These are phyloP conservation scores for Australoheros scitulus DNA, from an alignment of 2,113 vertebrate genomes.

Conservation along the genomic window DNA sequence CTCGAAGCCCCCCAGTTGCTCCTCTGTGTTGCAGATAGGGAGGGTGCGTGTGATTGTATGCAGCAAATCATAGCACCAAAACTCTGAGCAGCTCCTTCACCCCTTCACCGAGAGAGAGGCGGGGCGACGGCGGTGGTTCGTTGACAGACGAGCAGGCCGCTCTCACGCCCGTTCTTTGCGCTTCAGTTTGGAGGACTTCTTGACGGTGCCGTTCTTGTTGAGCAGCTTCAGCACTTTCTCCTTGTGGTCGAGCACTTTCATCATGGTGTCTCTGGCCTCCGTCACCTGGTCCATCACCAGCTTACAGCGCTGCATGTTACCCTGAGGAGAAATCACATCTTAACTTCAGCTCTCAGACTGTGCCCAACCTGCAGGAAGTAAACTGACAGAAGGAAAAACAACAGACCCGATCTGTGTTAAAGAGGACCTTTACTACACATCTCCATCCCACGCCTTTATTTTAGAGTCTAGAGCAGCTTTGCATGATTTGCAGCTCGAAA, in stretches of 20 bases:
- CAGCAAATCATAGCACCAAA: slow-evolving; percentile 76
- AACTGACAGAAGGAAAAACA: background rate
- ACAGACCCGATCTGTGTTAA: background rate
- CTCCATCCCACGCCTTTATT: background rate
- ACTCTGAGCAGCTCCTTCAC: slow-evolving; percentile 57
- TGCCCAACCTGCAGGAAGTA: background rate
- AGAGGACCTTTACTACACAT: background rate
- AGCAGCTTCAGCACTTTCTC: slow-evolving; percentile 97
- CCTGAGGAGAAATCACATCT: slow-evolving; percentile 75
- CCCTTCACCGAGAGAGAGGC: slow-evolving; percentile 5
- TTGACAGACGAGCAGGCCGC: background rate
- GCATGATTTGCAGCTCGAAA: background rate
- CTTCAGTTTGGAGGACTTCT: slow-evolving; percentile 97
- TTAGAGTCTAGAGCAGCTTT: background rate
- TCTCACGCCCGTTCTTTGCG: slow-evolving; percentile 91
- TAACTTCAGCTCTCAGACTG: background rate
- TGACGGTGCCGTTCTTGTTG: slow-evolving; percentile 94
- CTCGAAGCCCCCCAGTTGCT: slow-evolving; percentile 17
- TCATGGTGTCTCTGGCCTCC: slow-evolving; percentile 98
- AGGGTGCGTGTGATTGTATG: slow-evolving; percentile 74
- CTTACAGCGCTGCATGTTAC: slow-evolving; percentile 99
- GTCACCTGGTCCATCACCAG: slow-evolving; percentile 99
- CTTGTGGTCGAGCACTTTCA: slow-evolving; percentile 98
- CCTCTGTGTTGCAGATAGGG: slow-evolving; percentile 36
- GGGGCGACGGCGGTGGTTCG: background rate